phyloP scores from a whole-genome alignment of 2,888 invertebrate species.

The Cerastis rubricosa region DNA sequence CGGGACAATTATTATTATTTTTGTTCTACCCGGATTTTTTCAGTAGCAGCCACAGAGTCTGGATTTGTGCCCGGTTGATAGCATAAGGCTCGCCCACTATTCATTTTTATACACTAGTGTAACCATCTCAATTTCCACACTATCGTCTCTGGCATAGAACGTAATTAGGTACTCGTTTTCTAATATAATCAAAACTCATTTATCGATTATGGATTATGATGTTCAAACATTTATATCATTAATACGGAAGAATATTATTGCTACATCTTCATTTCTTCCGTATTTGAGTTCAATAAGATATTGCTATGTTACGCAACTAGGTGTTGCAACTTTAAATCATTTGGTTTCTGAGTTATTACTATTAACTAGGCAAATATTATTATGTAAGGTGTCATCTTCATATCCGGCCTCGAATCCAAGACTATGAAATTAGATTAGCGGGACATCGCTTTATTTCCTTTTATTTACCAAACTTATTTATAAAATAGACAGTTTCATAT shows the following conservation, averaged over 20 bases:
- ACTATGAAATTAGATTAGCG: background rate
- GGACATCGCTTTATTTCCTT: background rate
- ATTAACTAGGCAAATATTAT: slow-evolving; percentile 5
- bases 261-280: slow-evolving; percentile 51
- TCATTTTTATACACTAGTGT: too few species aligned
- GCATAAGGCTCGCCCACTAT: too few species aligned
- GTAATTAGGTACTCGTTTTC: slow-evolving; percentile 18
- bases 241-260: too few species aligned
- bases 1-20: too few species aligned
- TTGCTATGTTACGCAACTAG: slow-evolving; percentile 35
- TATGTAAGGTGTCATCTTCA: slow-evolving; percentile 19
- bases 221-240: slow-evolving; percentile 18
- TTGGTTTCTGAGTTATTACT: slow-evolving; percentile 19
- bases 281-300: slow-evolving; percentile 28
- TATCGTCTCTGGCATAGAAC: background rate
- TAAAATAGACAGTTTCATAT: background rate
- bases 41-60: too few species aligned
- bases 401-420: background rate
- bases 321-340: slow-evolving; percentile 29
- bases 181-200: slow-evolving; percentile 36
- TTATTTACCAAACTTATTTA: background rate
- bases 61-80: too few species aligned
- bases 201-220: slow-evolving; percentile 20
- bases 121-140: background rate
- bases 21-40: too few species aligned